Evolutionary conservation across 2,113 vertebrate genomes (phyloP).

Genomic region (Ophiodon elongatus): DNA sequence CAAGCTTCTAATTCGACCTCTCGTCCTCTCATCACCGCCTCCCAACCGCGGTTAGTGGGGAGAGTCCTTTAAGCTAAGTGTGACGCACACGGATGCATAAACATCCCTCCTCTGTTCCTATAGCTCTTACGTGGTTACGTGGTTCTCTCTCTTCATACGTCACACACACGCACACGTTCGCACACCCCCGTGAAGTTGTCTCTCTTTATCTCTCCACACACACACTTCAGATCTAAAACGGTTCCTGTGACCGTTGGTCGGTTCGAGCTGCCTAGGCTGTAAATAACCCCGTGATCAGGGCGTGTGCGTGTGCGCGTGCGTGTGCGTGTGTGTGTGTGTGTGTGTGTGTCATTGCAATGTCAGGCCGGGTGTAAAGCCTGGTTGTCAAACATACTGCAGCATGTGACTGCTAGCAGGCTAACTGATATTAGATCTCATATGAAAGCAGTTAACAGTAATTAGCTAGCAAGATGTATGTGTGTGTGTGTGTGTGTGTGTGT

Average conservation of each 20-base stretch:
- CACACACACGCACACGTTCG: background rate
- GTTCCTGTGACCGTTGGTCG: conserved; percentile 50
- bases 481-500: conserved; percentile 24
- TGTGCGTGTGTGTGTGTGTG: background rate
- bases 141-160: background rate
- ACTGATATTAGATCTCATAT: conserved; percentile 28
- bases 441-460: conserved; percentile 27
- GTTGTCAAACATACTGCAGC: conserved; percentile 48
- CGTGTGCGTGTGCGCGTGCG: background rate
- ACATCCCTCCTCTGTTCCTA: background rate
- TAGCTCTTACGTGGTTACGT: background rate
- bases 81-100: conserved; percentile 22
- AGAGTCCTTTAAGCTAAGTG: conserved; percentile 19
- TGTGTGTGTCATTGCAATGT: conserved; percentile 43
- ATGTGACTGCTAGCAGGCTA: conserved; percentile 52
- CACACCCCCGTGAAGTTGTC: background rate
- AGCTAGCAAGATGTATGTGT: conserved; percentile 8
- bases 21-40: conserved; percentile 10
- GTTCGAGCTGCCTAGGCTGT: conserved; percentile 22
- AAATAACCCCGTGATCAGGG: conserved; percentile 56
- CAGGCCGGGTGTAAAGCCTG: conserved; percentile 56
- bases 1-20: conserved; percentile 70
- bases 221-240: background rate
- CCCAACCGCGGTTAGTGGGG: conserved; percentile 6
- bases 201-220: conserved; percentile 12